phyloP scores from a whole-genome alignment of 2,113 vertebrate genomes.

The Thalassarche chlororhynchos region DNA sequence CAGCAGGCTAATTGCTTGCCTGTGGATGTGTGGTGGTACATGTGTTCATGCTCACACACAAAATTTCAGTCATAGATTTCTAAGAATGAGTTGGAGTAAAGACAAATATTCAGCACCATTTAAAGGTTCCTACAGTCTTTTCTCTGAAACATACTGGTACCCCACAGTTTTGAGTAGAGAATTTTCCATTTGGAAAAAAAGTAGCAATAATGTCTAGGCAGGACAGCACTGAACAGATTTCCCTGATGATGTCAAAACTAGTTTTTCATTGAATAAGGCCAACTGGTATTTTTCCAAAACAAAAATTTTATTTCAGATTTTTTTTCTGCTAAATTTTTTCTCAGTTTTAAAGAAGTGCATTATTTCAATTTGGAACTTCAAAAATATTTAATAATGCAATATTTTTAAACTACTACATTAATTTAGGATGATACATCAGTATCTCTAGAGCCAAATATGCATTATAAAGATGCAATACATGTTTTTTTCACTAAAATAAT shows the following conservation, averaged over 20 bases:
- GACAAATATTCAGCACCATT: neutral
- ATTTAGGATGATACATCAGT: neutral
- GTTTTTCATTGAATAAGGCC: neutral
- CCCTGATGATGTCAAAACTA: neutral
- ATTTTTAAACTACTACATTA: neutral
- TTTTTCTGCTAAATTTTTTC: neutral
- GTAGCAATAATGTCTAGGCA: neutral
- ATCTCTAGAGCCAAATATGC: neutral
- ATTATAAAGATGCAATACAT: neutral
- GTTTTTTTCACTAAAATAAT: neutral
- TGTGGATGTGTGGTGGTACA: neutral
- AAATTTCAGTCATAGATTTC: neutral
- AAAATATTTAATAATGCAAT: neutral
- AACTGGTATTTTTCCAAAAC: neutral
- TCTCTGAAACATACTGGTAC: neutral
- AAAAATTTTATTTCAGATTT: neutral
- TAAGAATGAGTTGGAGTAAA: neutral
- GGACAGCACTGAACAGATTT: neutral
- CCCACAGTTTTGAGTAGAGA: neutral
- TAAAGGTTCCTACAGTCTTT: neutral
- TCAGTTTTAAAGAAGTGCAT: neutral
- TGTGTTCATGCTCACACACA: neutral
- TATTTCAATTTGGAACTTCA: neutral
- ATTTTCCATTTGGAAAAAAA: neutral
- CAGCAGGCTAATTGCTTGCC: neutral